Evolutionary conservation across 2,113 vertebrate species (phyloP), one percentile per base, ranked within the genome.

Genomic region (Nanger granti): DNA sequence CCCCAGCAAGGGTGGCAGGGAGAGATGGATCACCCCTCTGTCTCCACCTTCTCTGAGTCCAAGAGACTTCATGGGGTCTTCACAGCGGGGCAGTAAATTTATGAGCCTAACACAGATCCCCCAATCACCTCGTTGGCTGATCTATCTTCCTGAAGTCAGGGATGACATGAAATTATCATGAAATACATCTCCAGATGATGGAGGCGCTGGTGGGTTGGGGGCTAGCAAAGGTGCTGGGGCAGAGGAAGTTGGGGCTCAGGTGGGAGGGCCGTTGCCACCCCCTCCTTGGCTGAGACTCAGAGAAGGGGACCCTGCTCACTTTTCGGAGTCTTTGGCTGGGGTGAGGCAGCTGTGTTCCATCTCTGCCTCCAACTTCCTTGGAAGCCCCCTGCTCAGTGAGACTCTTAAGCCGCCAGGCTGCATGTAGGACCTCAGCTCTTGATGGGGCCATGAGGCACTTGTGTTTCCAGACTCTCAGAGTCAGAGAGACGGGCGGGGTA

Each of bases 81-180:
- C 98, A 41, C 18, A 79, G 96, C 96, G 92, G 97, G 94, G 97
- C 80, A 4, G 97, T 96, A 97, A 98, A 99, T 98, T 98, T 98
- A 98, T 97, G 98, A 98, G 93, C 89, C 98, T 88, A 69, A 92
- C 93, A 94, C 96, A 49, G 55, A 98, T 97, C 98, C 94, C 97
- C 97, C 96, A 96, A n/a, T 97, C 98, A 97, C 97, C 97, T 97
- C 57, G 55, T 93, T 29, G 96, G 96, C 97, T 95, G 82, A 98
- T 98, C 98, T 62, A 97, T 98, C 98, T 98, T 99, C 95, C 96
- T 84, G 90, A 98, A 98, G 98, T 97, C 98, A 95, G 97, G 96
- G 98, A 97, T 97, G 98, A 98, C 98, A 98, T 98, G 98, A 99
- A 99, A 99, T 99, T 98, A 98, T 98, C 59, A 97, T 98, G 98